Evolutionary conservation across 1,140 invertebrate genomes (phyloP).

Genomic region (Listronotus oregonensis): DNA sequence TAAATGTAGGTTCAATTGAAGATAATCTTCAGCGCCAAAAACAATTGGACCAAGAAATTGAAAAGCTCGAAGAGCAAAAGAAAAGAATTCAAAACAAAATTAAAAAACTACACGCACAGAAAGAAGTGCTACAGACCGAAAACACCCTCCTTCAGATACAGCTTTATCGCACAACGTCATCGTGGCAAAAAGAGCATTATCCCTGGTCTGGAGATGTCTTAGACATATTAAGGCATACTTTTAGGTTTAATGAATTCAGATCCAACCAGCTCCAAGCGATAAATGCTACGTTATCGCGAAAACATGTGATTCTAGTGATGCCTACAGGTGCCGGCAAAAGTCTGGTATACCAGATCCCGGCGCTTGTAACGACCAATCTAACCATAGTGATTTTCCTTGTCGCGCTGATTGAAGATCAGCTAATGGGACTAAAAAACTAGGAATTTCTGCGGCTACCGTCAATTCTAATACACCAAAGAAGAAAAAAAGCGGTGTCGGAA

Average conservation of each 20-base stretch:
- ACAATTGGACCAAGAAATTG: constrained; percentile 12
- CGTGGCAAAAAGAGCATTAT: constrained; percentile 41
- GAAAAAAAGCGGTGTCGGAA: constrained; percentile 68
- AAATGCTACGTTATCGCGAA: constrained; percentile 84
- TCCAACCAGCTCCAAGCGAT: constrained; percentile 93
- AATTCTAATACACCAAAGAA: no score
- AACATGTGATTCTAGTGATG: constrained; percentile 96
- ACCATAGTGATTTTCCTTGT: constrained; percentile 96
- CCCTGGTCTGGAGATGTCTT: constrained; percentile 58
- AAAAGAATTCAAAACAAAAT: constrained; percentile 13
- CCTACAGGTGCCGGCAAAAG: constrained; percentile 98
- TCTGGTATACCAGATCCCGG: constrained; percentile 93
- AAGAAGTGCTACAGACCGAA: no score
- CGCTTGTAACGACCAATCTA: no score
- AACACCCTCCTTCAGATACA: constrained; percentile 1
- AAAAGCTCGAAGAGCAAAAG: constrained; percentile 8
- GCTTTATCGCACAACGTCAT: no score
- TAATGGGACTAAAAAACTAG: constrained; percentile 83
- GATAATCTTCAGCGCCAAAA: constrained; percentile 12
- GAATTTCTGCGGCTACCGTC: constrained; percentile 65
- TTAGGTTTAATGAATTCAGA: constrained; percentile 86
- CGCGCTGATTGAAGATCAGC: constrained; percentile 94
- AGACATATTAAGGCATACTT: constrained; percentile 76
- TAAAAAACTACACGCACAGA: no score
- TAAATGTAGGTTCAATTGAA: no score